Conservation (phyloP, 2,888 invertebrate species). For the Scotopteryx bipunctaria region DNA sequence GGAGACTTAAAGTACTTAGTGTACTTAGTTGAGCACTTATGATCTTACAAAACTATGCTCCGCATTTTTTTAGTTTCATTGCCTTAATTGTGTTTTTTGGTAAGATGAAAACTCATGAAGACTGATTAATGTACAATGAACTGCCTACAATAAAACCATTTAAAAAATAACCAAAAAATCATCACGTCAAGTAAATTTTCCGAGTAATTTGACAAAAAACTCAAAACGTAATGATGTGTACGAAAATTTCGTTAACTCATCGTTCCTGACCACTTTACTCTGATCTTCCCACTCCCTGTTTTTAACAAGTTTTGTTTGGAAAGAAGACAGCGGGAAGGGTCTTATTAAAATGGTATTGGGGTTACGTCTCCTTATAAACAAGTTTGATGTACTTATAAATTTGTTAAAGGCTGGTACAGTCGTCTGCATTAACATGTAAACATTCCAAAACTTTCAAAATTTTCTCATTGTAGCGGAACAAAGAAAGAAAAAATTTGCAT, state of each 20-base stretch:
- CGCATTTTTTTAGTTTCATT: too few relatives aligned
- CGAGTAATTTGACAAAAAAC: conserved; percentile 50
- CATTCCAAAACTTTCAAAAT: too few relatives aligned
- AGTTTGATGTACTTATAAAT: conserved; percentile 12
- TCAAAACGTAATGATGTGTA: conserved; percentile 66
- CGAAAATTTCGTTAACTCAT: conserved; percentile 67
- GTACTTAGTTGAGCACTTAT: too few relatives aligned
- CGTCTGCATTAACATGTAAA: too few relatives aligned
- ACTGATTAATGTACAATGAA: neutral
- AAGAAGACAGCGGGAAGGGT: conserved; percentile 2
- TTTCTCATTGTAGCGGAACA: too few relatives aligned
- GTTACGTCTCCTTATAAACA: conserved; percentile 30
- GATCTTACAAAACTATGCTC: too few relatives aligned
- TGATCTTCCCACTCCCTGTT: conserved; percentile 33
- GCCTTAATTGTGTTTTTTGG: neutral
- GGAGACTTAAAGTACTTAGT: too few relatives aligned
- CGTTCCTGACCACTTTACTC: conserved; percentile 38
- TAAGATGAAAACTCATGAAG: neutral
- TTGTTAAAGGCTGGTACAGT: too few relatives aligned
- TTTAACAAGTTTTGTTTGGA: neutral
- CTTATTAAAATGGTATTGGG: conserved; percentile 8
- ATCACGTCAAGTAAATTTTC: conserved; percentile 49
- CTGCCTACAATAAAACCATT: conserved; percentile 4
- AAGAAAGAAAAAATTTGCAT: too few relatives aligned
- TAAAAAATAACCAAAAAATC: conserved; percentile 25